Evolutionary conservation across 2,888 invertebrate genomes (phyloP).

Genomic region (Himalopsyche tibetana): DNA sequence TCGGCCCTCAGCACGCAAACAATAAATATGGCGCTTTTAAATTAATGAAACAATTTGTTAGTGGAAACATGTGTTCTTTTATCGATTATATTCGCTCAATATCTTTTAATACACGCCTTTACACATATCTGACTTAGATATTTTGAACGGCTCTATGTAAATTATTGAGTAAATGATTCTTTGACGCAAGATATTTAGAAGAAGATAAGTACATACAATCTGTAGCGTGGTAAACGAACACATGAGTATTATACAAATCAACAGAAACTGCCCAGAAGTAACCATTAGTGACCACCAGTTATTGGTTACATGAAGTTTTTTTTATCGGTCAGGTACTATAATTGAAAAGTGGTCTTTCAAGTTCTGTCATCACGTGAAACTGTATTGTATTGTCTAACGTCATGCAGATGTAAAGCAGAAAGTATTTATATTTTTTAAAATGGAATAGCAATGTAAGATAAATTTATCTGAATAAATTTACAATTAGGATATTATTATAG

Average conservation of each 20-base stretch:
- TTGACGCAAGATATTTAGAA: background rate
- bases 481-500: too few relatives aligned
- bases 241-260: background rate
- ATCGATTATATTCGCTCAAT: too few relatives aligned
- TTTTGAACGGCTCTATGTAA: background rate
- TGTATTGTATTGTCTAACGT: background rate
- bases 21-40: too few relatives aligned
- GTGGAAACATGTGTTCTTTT: too few relatives aligned
- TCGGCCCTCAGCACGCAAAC: too few relatives aligned
- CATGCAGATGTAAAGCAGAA: too few relatives aligned
- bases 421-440: background rate
- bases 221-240: background rate
- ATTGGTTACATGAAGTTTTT: background rate
- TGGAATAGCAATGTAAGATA: background rate
- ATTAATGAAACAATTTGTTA: too few relatives aligned
- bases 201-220: background rate
- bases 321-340: constrained; percentile 4
- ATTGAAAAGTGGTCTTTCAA: background rate
- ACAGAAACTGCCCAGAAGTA: background rate
- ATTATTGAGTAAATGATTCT: background rate
- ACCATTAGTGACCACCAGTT: too few relatives aligned
- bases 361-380: background rate
- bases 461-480: too few relatives aligned
- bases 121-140: background rate
- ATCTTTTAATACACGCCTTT: too few relatives aligned